These are phyloP conservation scores for Sarcophaga bullata DNA, from an alignment of 1,140 invertebrate species.

Conservation along the genomic window DNA sequence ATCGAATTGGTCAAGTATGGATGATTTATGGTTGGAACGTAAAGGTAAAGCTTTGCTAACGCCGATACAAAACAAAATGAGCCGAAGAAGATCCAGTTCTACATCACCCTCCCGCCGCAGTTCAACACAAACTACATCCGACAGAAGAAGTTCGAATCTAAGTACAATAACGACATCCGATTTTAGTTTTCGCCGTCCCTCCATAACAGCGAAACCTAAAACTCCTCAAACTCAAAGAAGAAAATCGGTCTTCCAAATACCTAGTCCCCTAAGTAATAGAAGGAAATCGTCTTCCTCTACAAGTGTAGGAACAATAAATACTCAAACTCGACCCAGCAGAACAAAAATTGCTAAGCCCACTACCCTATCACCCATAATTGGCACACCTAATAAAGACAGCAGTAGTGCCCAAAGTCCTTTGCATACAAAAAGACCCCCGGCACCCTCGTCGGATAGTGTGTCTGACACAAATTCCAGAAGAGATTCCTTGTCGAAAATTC, in stretches of 20 bases:
- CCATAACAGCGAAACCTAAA: constrained; percentile 46
- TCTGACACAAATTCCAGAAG: constrained; percentile 55
- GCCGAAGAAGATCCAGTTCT: constrained; percentile 56
- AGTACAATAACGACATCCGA: constrained; percentile 63
- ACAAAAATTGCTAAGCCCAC: constrained; percentile 59
- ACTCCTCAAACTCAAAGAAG: constrained; percentile 20
- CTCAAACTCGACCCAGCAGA: neutral
- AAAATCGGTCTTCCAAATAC: constrained; percentile 40
- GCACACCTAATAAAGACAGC: constrained; percentile 63
- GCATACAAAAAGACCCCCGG: constrained; percentile 13
- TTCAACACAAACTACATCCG: constrained; percentile 62
- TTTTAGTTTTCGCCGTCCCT: constrained; percentile 57
- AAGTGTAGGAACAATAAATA: neutral
- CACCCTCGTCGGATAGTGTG: constrained; percentile 38
- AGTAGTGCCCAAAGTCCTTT: constrained; percentile 56
- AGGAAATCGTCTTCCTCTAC: neutral
- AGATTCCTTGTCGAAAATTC: constrained; percentile 59
- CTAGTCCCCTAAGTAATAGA: neutral
- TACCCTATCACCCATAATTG: constrained; percentile 63
- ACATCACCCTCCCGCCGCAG: constrained; percentile 61
- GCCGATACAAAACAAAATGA: constrained; percentile 39
- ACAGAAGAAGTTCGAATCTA: constrained; percentile 60
- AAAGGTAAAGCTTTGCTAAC: constrained; percentile 44
- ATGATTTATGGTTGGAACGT: constrained; percentile 50
- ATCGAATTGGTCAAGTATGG: constrained; percentile 61